phyloP scores from a whole-genome alignment of 2,888 invertebrate genomes.

The Bibio marci region DNA sequence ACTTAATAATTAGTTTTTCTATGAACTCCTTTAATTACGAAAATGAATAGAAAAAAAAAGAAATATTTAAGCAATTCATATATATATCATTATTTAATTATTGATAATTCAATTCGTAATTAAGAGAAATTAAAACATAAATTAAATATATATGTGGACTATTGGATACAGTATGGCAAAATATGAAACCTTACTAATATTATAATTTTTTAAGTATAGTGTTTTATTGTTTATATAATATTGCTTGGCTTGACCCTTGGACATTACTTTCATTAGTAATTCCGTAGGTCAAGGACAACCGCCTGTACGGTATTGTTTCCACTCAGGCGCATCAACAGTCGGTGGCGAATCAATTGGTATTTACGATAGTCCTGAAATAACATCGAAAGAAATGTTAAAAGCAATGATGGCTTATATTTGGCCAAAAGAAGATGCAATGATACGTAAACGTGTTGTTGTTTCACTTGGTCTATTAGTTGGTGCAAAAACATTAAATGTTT shows the following conservation, averaged over 20 bases:
- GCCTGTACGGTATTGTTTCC: slow-evolving; percentile 64
- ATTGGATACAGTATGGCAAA: too few species aligned
- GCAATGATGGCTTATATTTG: slow-evolving; percentile 88
- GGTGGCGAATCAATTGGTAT: slow-evolving; percentile 38
- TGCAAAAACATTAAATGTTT: slow-evolving; percentile 76
- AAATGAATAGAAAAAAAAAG: too few species aligned
- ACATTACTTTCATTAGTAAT: slow-evolving; percentile 18
- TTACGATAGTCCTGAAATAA: slow-evolving; percentile 42
- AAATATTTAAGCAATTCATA: too few species aligned
- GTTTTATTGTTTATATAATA: not conserved
- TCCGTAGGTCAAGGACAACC: slow-evolving; percentile 24
- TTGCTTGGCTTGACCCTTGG: slow-evolving; percentile 4
- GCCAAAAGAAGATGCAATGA: slow-evolving; percentile 57
- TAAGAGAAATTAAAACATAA: too few species aligned
- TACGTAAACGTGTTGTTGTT: slow-evolving; percentile 50
- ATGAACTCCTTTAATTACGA: too few species aligned
- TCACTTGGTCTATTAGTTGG: slow-evolving; percentile 65
- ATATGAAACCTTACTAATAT: too few species aligned
- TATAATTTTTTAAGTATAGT: too few species aligned
- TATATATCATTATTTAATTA: too few species aligned
- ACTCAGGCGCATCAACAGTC: slow-evolving; percentile 58
- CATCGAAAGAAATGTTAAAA: slow-evolving; percentile 60
- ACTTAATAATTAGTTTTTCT: too few species aligned
- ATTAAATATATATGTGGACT: too few species aligned
- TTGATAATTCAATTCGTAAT: too few species aligned